These are phyloP conservation scores for Radopholus similis DNA, from an alignment of 1,140 invertebrate genomes.

Conservation along the genomic window DNA sequence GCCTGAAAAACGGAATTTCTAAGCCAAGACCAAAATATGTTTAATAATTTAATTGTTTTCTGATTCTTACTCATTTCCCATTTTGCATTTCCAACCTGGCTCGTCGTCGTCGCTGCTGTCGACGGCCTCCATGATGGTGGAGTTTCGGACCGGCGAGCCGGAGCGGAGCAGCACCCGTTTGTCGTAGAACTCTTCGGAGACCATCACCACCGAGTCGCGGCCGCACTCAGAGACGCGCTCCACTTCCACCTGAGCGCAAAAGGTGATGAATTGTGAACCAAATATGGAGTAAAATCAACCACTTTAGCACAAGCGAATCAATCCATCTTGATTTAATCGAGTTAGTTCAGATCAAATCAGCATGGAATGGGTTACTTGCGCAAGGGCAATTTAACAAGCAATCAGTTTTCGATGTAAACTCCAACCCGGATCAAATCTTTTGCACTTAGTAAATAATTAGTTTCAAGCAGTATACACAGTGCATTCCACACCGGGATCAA, in stretches of 20 bases:
- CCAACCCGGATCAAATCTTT: too few species aligned
- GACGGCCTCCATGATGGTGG: constrained; percentile 16
- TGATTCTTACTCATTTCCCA: not conserved
- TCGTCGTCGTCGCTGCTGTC: constrained; percentile 14
- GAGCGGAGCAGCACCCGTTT: constrained; percentile 14
- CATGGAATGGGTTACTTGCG: not conserved
- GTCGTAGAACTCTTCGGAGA: constrained; percentile 37
- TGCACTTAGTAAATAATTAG: too few species aligned
- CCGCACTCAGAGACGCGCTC: constrained; percentile 42
- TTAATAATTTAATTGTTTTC: not conserved
- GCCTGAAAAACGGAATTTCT: not conserved
- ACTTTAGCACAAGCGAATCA: too few species aligned
- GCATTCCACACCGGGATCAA: too few species aligned
- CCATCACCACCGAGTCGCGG: constrained; percentile 38
- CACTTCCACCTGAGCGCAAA: constrained; percentile 40
- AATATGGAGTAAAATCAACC: not conserved
- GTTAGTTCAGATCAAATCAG: too few species aligned
- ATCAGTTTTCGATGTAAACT: too few species aligned
- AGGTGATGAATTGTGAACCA: not conserved
- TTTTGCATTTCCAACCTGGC: not conserved
- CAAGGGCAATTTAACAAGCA: too few species aligned
- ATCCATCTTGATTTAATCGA: too few species aligned
- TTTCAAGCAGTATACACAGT: too few species aligned
- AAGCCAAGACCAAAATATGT: too few species aligned
- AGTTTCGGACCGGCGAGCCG: constrained; percentile 3